Evolutionary conservation across 2,888 invertebrate species (phyloP), one percentile per base, ranked within the genome.

Genomic region (Pherbina coryleti): DNA sequence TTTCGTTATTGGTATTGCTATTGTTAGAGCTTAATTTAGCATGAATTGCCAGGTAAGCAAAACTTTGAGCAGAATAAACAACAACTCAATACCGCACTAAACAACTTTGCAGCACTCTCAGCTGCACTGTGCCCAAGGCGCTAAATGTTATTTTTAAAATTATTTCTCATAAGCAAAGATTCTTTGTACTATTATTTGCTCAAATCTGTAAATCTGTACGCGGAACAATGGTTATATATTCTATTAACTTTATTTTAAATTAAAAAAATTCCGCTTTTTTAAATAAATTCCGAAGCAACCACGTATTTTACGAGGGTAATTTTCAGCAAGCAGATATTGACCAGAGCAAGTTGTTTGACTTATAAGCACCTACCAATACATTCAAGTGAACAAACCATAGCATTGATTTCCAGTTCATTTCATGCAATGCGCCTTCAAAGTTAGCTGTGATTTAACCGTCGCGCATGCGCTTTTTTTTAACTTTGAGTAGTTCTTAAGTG

Each of bases 21-120:
- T 69, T 51, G 49, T 51, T 14, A 49, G 51, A 69, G 51, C 69
- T 69, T 69, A 69, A 69, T 51, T 67, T 67, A 67, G 44, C 67
- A 37, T 37, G 57, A 7, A 25, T 28, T 22, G 57, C 57, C 25
- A 14, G 57, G 19, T 22, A 22, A 55, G 3, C 44, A 55, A 28
- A 60, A 28, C 57, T 60, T 55, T 25, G 57, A 25, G 57, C 57
- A 19, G 57, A 28, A 25, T 11, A 44, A 44, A 3, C 37, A 37
- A 37, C 37, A 37, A 44, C 14, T 7, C 37, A 44, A 11, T 44
- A 44, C 2, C 14, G 44, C 25, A 14, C 55, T 51, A n/a, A 17
- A 19, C 22, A 9, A n/a, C n/a, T n/a, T n/a, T n/a, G n/a, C n/a
- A n/a, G n/a, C n/a, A 8, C 8, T 9, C 8, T 57, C 57, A 7